These are phyloP conservation scores for Pempheris klunzingeri DNA, from an alignment of 2,797 vertebrate genomes.

Conservation along the genomic window DNA sequence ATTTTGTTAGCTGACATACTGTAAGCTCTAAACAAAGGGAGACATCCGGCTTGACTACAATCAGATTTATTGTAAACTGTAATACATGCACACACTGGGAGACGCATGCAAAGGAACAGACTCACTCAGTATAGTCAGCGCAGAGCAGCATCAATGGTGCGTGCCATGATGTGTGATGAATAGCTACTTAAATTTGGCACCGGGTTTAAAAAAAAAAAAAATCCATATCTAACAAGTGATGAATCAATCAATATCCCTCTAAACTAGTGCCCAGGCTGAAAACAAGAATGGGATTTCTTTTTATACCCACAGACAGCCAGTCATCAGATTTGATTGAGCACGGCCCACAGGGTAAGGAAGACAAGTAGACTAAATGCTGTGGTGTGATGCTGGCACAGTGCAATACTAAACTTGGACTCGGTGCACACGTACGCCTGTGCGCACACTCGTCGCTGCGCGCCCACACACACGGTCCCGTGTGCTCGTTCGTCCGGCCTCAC, in stretches of 20 bases:
- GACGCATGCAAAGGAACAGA: conserved; percentile 5
- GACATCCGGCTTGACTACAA: conserved; percentile 34
- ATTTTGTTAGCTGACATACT: conserved; percentile 40
- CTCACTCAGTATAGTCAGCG: conserved; percentile 5
- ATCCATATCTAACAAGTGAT: conserved; percentile 58
- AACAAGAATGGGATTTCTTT: conserved; percentile 67
- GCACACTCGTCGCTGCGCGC: conserved; percentile 20
- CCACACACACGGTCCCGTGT: conserved; percentile 48
- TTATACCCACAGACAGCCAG: conserved; percentile 71
- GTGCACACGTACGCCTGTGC: conserved; percentile 37
- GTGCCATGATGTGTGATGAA: conserved; percentile 54
- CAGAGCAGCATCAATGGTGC: conserved; percentile 27
- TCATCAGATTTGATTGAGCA: conserved; percentile 74
- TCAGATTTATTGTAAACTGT: conserved; percentile 19
- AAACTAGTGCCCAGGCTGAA: conserved; percentile 54
- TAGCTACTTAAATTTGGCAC: conserved; percentile 51
- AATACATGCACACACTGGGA: conserved; percentile 2
- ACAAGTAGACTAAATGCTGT: conserved; percentile 70
- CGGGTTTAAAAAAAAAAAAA: conserved; percentile 36
- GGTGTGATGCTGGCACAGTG: conserved; percentile 63
- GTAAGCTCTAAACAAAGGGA: conserved; percentile 40
- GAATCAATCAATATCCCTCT: conserved; percentile 70
- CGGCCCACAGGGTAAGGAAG: conserved; percentile 61
- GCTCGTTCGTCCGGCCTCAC: conserved; percentile 47
- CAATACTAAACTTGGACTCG: conserved; percentile 62